A percentile compares a stretch with the other conserved stretches of the same genome.
Evolutionary conservation across 2,888 invertebrate genomes (phyloP).

Genomic region (Bruchidius siliquastri): DNA sequence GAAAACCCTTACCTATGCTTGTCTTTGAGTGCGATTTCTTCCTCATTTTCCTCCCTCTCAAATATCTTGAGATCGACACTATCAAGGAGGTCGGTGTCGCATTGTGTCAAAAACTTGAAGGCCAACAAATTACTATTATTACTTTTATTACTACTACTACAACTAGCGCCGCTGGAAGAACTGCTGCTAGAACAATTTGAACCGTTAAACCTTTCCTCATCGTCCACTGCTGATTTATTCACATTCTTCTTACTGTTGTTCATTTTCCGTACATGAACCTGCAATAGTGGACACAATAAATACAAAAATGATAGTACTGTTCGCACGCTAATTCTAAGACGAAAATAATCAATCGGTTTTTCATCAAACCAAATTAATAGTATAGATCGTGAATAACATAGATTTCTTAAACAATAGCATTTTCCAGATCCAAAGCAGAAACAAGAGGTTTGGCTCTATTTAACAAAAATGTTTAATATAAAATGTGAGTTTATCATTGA

Average conservation of each 20-base stretch:
- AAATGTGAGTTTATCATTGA: too few relatives aligned
- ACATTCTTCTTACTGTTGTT: background rate
- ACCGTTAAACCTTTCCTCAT: constrained; percentile 4
- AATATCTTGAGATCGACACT: constrained; percentile 30
- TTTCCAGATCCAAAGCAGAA: too few relatives aligned
- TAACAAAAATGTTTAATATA: too few relatives aligned
- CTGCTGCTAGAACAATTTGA: constrained; percentile 7
- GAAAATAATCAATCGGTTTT: too few relatives aligned
- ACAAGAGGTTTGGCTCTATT: too few relatives aligned
- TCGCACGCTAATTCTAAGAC: too few relatives aligned
- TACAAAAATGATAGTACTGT: too few relatives aligned
- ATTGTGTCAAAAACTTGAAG: constrained; percentile 29
- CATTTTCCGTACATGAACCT: background rate
- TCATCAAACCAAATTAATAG: too few relatives aligned
- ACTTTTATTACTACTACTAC: constrained; percentile 1
- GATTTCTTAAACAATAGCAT: too few relatives aligned
- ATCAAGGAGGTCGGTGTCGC: constrained; percentile 22
- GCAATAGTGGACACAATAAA: background rate
- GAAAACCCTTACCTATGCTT: constrained; percentile 34
- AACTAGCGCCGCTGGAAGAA: constrained; percentile 2
- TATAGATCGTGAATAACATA: too few relatives aligned
- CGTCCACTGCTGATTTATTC: constrained; percentile 2
- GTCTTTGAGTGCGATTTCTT: constrained; percentile 43
- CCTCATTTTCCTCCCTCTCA: constrained; percentile 30
- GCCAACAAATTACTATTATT: constrained; percentile 17